A percentile compares a stretch with the other conserved stretches of the same genome.
These are phyloP conservation scores for Crotalus horridus DNA, from an alignment of 2,113 vertebrate species.

Conservation along the genomic window DNA sequence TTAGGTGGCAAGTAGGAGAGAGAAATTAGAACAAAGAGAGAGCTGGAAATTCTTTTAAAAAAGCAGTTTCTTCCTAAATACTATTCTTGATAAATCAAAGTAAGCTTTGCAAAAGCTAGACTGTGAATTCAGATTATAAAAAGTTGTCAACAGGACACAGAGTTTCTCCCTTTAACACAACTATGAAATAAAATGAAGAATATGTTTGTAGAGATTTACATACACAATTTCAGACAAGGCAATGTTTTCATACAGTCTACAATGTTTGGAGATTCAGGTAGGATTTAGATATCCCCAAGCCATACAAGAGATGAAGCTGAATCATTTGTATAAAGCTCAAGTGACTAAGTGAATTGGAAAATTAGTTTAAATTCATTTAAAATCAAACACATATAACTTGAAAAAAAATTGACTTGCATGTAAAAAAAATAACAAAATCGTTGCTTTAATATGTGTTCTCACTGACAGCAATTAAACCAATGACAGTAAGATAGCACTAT, in stretches of 20 bases:
- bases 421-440: background rate
- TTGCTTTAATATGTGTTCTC: background rate
- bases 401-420: background rate
- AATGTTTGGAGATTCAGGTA: background rate
- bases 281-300: background rate
- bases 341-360: background rate
- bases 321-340: background rate
- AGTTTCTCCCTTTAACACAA: background rate
- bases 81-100: background rate
- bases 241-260: background rate
- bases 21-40: background rate
- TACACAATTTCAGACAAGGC: background rate
- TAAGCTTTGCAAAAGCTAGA: background rate
- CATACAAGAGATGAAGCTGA: background rate
- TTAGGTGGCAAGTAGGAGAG: background rate
- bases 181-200: background rate
- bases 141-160: background rate
- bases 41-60: background rate
- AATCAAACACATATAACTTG: background rate
- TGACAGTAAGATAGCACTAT: background rate
- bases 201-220: background rate
- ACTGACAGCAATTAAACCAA: background rate
- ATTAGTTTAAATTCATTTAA: conserved; percentile 18
- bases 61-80: background rate
- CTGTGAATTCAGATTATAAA: background rate